Evolutionary conservation across 53 echinoderm and acorn worm genomes (phyloP), one percentile per base, ranked within the genome.

Genomic region (Apostichopus leukothele): DNA sequence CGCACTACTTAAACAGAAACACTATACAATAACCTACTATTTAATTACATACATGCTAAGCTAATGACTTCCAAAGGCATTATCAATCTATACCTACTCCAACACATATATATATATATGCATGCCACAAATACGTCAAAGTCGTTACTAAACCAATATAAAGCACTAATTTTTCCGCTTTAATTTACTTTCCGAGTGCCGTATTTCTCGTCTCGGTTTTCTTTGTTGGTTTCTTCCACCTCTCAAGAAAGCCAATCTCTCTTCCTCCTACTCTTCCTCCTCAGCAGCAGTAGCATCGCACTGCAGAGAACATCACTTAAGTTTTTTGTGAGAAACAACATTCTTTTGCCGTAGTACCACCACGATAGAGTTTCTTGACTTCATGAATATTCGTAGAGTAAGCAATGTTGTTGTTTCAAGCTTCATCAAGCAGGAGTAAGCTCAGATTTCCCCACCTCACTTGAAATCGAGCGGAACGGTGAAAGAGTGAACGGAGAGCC

Each of bases 361-460:
- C 21, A 81, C 52, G 81, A 81, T 81, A 52, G 59, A 54, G 81
- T 81, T 81, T 57, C 81, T 8, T 59, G 39, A n/a, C n/a, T 81
- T 81, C 81, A 81, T 81, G 81, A 81, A 81, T 81, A 81, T 81
- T 81, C 55, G 71, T 19, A 71, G 22, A 81, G 22, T 59, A 80
- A 52, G 19, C 54, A 80, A 39, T 9, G 52, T n/a, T 9, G 13
- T 81, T 81, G 54, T 57, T 81, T 81, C 59, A 81, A 81, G 59
- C 81, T 81, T 54, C 60, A 81, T 81, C 55, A 81, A 81, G 59
- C 13, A 59, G 52, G 5, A 81, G 81, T 81, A 12, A 81, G 54
- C 81, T 81, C 59, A 59, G 59, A 81, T 81, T 81, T 81, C 81
- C 59, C 60, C 22, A 54, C 60, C 55, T 59, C 54, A 55, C 55